Evolutionary conservation across 2,113 vertebrate genomes (phyloP).

Genomic region (Rutilus rutilus): DNA sequence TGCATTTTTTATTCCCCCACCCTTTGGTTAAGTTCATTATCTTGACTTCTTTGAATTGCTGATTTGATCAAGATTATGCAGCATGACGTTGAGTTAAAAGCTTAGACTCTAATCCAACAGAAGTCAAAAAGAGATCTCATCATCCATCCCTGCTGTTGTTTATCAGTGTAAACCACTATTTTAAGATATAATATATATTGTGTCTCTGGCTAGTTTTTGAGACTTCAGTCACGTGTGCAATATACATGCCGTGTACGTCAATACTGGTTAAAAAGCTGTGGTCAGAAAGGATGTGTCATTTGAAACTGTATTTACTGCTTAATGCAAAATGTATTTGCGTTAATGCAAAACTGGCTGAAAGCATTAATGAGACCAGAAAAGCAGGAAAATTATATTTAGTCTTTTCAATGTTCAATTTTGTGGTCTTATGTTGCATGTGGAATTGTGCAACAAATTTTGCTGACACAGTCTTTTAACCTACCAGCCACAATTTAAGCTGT

Average conservation of each 20-base stretch:
- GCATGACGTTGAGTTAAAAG: neutral
- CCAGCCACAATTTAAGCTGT: neutral
- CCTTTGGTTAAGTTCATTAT: neutral
- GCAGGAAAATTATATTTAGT: neutral
- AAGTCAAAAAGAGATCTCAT: neutral
- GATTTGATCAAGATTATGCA: neutral
- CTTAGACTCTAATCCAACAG: neutral
- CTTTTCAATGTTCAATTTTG: no score
- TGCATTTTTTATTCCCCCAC: neutral
- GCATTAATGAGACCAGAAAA: neutral
- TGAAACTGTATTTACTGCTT: neutral
- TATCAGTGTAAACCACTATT: neutral
- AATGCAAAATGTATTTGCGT: neutral
- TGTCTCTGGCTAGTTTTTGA: neutral
- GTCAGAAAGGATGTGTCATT: neutral
- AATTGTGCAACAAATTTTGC: neutral
- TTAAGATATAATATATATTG: neutral
- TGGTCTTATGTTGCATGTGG: neutral
- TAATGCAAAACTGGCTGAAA: neutral
- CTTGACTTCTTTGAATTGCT: neutral
- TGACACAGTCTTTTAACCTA: neutral
- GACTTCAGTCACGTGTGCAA: neutral
- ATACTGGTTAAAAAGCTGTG: neutral
- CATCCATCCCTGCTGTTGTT: neutral
- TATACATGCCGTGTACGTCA: neutral